These are phyloP conservation scores for Parascotia fuliginaria DNA, from an alignment of 2,888 invertebrate species.

Conservation along the genomic window DNA sequence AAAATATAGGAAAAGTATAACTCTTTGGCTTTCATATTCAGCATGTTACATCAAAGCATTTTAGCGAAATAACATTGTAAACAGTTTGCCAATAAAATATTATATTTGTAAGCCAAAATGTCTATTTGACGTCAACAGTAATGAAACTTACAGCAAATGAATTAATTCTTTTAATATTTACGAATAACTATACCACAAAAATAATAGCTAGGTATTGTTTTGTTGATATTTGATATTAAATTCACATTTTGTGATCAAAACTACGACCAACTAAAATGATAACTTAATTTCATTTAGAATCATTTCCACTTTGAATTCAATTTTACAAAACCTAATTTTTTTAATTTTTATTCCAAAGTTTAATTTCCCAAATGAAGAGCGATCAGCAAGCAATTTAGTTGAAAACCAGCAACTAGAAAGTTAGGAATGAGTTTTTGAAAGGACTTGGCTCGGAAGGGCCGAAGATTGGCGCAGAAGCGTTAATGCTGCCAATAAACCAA, in stretches of 20 bases:
- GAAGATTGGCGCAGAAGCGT: slow-evolving; percentile 33
- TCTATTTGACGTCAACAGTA: not conserved
- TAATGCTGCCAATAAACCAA: slow-evolving; percentile 40
- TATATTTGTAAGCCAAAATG: not conserved
- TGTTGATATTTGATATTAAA: no score
- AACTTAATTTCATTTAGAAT: no score
- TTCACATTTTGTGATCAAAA: no score
- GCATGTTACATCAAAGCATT: not conserved
- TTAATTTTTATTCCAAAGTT: slow-evolving; percentile 15
- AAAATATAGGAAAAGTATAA: no score
- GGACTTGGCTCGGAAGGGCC: slow-evolving; percentile 34
- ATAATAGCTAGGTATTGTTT: no score
- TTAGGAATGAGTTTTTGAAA: slow-evolving; percentile 38
- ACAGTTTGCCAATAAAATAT: not conserved
- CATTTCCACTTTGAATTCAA: not conserved
- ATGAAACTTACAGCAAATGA: not conserved
- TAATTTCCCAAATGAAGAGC: slow-evolving; percentile 34
- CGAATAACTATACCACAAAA: no score
- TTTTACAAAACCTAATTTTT: slow-evolving; percentile 13
- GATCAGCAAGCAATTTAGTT: slow-evolving; percentile 42
- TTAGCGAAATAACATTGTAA: not conserved
- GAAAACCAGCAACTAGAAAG: slow-evolving; percentile 35
- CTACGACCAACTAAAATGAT: no score
- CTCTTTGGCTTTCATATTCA: no score
- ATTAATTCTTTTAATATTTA: not conserved